Conservation (phyloP, 2,113 vertebrate genomes). For the Pseudorasbora parva region DNA sequence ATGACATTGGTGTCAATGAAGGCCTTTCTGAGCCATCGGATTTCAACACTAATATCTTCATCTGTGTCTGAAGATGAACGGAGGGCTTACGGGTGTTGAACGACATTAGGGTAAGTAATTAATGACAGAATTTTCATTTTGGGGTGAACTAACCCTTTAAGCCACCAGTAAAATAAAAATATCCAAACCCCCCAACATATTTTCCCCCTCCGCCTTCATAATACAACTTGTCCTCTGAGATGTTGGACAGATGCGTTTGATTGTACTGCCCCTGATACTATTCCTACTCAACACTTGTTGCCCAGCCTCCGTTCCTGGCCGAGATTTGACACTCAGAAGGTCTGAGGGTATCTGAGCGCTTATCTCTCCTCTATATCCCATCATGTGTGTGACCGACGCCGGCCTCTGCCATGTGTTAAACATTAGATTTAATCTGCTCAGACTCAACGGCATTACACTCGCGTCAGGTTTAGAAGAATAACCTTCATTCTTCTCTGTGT, state of each 20-base stretch:
- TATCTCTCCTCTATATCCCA: constrained; percentile 28
- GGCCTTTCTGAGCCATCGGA: too few species aligned
- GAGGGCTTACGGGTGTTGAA: too few species aligned
- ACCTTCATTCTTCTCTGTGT: constrained; percentile 37
- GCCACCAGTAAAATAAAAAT: too few species aligned
- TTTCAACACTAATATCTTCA: too few species aligned
- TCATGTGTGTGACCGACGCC: constrained; percentile 39
- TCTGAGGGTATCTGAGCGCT: constrained; percentile 12
- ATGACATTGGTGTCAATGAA: too few species aligned
- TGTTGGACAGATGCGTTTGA: constrained; percentile 33
- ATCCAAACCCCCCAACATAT: too few species aligned
- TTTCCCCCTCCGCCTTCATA: neutral
- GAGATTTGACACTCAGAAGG: neutral
- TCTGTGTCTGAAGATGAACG: too few species aligned
- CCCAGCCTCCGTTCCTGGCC: neutral
- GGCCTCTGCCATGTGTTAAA: constrained; percentile 57
- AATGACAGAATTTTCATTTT: too few species aligned
- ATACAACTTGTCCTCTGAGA: neutral
- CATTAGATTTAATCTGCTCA: constrained; percentile 61
- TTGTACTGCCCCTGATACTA: neutral
- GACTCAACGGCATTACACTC: constrained; percentile 14
- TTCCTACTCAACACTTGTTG: neutral
- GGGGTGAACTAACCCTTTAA: too few species aligned
- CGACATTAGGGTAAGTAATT: too few species aligned
- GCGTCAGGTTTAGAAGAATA: neutral